Conservation (phyloP, 2,888 invertebrate genomes). For the Trypoxylon attenuatum region DNA sequence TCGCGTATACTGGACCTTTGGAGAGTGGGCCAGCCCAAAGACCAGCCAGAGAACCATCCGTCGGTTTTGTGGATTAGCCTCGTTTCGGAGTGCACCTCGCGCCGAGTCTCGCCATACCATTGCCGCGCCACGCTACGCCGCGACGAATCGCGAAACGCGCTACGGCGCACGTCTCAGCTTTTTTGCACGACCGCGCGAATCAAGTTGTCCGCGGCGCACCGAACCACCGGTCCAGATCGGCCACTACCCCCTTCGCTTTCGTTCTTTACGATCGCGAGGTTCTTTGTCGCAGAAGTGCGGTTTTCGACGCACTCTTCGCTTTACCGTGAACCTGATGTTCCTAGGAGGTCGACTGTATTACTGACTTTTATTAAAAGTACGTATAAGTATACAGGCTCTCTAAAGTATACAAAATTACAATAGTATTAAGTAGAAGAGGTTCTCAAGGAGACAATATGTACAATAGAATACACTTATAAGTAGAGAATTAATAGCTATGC, state of each 20-base stretch:
- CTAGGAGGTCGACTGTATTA: slow-evolving; percentile 40
- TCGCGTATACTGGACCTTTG: slow-evolving; percentile 29
- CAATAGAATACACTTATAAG: slow-evolving; percentile 64
- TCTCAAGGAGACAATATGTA: slow-evolving; percentile 68
- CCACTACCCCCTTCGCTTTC: background rate
- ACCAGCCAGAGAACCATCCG: slow-evolving; percentile 20
- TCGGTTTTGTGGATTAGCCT: slow-evolving; percentile 55
- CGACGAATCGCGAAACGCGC: slow-evolving; percentile 51
- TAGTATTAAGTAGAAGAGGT: slow-evolving; percentile 67
- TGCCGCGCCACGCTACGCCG: too few species aligned
- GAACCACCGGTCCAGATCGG: slow-evolving; percentile 16
- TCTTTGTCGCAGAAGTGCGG: background rate
- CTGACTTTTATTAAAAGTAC: slow-evolving; percentile 64
- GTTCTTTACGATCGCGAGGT: background rate
- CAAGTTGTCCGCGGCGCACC: slow-evolving; percentile 40
- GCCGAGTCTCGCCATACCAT: too few species aligned
- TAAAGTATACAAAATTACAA: slow-evolving; percentile 71
- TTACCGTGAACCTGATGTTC: background rate
- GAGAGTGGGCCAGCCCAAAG: background rate
- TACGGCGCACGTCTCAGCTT: slow-evolving; percentile 46
- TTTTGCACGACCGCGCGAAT: slow-evolving; percentile 44
- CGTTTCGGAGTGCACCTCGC: slow-evolving; percentile 44
- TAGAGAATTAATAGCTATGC: slow-evolving; percentile 33
- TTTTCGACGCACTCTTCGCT: too few species aligned
- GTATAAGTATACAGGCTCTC: slow-evolving; percentile 65